A percentile compares a stretch with the other conserved stretches of the same genome.
These are phyloP conservation scores for Eulimnadia texana DNA, from an alignment of 1,140 invertebrate species.

Conservation along the genomic window DNA sequence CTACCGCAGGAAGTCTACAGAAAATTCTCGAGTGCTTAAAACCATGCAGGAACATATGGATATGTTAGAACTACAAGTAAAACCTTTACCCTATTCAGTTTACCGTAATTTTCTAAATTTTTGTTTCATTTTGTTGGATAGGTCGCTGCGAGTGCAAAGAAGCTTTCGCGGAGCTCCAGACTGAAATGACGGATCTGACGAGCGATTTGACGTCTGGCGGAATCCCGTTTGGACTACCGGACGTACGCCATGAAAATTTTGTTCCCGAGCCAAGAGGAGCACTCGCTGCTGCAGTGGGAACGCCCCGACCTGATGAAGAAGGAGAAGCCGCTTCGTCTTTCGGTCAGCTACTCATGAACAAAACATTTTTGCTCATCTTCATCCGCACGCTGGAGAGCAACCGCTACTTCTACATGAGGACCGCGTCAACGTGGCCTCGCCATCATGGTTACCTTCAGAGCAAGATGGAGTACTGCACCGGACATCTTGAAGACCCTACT, in stretches of 20 bases:
- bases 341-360: slow-evolving; percentile 92
- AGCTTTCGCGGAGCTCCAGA: slow-evolving; percentile 97
- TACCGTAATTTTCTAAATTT: too few species aligned
- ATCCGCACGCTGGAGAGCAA: slow-evolving; percentile 95
- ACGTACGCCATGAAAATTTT: slow-evolving; percentile 97
- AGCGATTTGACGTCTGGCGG: slow-evolving; percentile 82
- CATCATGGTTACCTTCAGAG: slow-evolving; percentile 98
- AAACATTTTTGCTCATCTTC: slow-evolving; percentile 91
- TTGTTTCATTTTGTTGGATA: too few species aligned
- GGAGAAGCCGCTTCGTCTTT: slow-evolving; percentile 90
- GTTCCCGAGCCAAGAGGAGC: slow-evolving; percentile 89
- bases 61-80: slow-evolving; percentile 86
- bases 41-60: slow-evolving; percentile 99
- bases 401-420: slow-evolving; percentile 81
- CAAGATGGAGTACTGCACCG: slow-evolving; percentile 98
- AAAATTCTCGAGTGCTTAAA: slow-evolving; percentile 89
- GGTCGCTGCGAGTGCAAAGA: slow-evolving; percentile 16
- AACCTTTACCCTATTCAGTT: too few species aligned
- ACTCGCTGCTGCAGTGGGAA: slow-evolving; percentile 86
- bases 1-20: slow-evolving; percentile 87
- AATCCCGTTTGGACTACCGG: slow-evolving; percentile 95
- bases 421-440: slow-evolving; percentile 91
- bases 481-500: slow-evolving; percentile 95
- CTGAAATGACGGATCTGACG: slow-evolving; percentile 97
- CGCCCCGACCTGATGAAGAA: slow-evolving; percentile 71